Evolutionary conservation across 1,140 invertebrate species (phyloP).

Genomic region (Ridgeia piscesae): DNA sequence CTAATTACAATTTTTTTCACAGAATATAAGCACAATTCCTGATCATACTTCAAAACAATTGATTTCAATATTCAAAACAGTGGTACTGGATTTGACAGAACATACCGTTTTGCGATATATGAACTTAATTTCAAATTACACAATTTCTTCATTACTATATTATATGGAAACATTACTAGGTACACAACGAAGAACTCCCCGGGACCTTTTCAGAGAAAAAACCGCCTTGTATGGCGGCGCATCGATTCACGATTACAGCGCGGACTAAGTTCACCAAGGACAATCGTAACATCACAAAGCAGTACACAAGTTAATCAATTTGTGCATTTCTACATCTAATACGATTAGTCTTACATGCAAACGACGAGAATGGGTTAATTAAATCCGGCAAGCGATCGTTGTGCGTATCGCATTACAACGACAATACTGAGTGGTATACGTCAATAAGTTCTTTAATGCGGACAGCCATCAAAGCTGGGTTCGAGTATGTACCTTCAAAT

Average conservation of each 20-base stretch:
- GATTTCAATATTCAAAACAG: neutral
- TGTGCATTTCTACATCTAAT: neutral
- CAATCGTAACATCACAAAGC: neutral
- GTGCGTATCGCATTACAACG: neutral
- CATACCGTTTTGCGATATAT: neutral
- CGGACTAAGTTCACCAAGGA: neutral
- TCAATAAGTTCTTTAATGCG: conserved; percentile 1
- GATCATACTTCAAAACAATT: neutral
- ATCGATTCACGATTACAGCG: neutral
- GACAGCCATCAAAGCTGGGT: neutral
- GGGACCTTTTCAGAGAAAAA: neutral
- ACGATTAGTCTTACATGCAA: neutral
- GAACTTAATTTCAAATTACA: neutral
- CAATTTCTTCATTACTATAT: neutral
- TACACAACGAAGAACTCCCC: neutral
- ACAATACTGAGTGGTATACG: neutral
- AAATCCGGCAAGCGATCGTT: neutral
- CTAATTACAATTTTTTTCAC: neutral
- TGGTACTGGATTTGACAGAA: neutral
- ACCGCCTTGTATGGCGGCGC: neutral
- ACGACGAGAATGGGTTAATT: neutral
- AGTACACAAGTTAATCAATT: neutral
- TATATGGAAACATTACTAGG: neutral
- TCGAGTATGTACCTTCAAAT: neutral
- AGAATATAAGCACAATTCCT: neutral